phyloP scores from a whole-genome alignment of 2,113 vertebrate species.

The Synodontis membranacea region DNA sequence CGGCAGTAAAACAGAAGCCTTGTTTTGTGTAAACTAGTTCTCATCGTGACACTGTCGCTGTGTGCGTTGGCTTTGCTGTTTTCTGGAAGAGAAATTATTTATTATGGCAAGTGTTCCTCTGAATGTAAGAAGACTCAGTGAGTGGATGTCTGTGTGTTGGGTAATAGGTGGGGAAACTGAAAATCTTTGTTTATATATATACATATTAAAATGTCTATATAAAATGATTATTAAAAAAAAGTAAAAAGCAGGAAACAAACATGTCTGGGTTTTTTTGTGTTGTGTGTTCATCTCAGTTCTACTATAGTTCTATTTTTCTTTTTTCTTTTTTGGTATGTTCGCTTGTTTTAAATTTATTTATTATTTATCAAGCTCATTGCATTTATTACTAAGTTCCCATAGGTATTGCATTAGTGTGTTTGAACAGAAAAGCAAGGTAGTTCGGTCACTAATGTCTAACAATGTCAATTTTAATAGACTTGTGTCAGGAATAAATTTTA shows the following conservation, averaged over 20 bases:
- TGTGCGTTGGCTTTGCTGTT: conserved; percentile 58
- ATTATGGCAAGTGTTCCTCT: conserved; percentile 63
- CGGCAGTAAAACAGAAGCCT: conserved; percentile 14
- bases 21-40: conserved; percentile 35
- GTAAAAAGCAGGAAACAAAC: not conserved
- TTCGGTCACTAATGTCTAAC: not conserved
- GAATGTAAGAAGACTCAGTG: conserved; percentile 54
- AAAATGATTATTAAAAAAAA: conserved; percentile 59
- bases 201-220: conserved; percentile 70
- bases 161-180: conserved; percentile 38
- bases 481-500: not conserved
- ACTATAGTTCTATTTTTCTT: not conserved
- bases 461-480: not conserved
- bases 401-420: not conserved
- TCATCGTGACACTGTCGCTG: conserved; percentile 41
- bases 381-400: not conserved
- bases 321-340: not conserved
- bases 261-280: not conserved
- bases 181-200: conserved; percentile 73
- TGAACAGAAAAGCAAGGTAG: not conserved
- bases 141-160: conserved; percentile 49
- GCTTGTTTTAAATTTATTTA: not conserved
- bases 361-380: not conserved
- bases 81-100: conserved; percentile 68
- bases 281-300: not conserved